Evolutionary conservation across 92 coral and sea anemone genomes (phyloP).

Genomic region (Metridium senile): DNA sequence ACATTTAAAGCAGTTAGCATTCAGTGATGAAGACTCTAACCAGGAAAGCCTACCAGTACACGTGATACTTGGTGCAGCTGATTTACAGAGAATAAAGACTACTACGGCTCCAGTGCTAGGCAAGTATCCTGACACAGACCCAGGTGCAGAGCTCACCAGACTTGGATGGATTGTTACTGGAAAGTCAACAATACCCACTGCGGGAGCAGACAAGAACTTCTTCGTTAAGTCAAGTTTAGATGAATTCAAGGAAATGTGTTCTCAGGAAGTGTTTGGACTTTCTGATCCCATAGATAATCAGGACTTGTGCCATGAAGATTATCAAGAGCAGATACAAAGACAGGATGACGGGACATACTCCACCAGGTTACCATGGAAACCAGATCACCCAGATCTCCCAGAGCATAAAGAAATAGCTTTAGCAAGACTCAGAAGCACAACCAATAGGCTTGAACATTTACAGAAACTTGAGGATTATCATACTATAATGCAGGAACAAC

Average conservation of each 20-base stretch:
- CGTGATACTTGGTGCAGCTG: constrained; percentile 57
- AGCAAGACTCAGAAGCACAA: constrained; percentile 51
- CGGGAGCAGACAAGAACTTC: constrained; percentile 57
- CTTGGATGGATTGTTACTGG: constrained; percentile 61
- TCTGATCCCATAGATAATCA: constrained; percentile 18
- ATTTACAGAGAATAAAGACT: constrained; percentile 54
- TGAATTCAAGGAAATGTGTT: constrained; percentile 67
- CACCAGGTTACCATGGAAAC: constrained; percentile 70
- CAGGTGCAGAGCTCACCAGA: constrained; percentile 66
- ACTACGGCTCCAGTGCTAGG: constrained; percentile 39
- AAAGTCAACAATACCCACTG: constrained; percentile 2
- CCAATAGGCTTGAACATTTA: constrained; percentile 46
- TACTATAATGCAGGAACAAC: constrained; percentile 54
- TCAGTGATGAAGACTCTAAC: constrained; percentile 48
- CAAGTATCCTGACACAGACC: constrained; percentile 54
- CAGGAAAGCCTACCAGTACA: constrained; percentile 47
- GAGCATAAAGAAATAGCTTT: constrained; percentile 48
- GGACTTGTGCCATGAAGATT: constrained; percentile 47
- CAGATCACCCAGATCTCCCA: constrained; percentile 49
- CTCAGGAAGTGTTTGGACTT: constrained; percentile 71
- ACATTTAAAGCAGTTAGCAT: constrained; percentile 28
- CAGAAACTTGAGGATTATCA: constrained; percentile 49
- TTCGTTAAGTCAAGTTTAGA: constrained; percentile 46
- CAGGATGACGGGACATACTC: constrained; percentile 49
- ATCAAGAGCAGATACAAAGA: constrained; percentile 43